Conservation (phyloP, 1,140 invertebrate genomes). For the Hypothenemus hampei region DNA sequence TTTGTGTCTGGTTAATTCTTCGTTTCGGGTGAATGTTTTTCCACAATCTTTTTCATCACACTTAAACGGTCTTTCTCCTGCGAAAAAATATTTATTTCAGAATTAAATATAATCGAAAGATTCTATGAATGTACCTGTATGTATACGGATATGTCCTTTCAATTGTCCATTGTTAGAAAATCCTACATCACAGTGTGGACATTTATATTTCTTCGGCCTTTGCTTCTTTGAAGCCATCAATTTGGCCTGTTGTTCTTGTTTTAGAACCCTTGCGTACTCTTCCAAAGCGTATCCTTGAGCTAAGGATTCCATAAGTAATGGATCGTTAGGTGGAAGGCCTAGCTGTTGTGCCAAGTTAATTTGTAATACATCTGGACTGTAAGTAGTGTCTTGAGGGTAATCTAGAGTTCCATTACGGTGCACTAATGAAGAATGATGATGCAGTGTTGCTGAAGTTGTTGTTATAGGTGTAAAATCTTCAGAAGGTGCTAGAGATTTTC, state of each 20-base stretch:
- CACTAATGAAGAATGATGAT: too few relatives aligned
- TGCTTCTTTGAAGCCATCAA: conserved; percentile 64
- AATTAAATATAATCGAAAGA: neutral
- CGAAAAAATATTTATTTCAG: conserved; percentile 30
- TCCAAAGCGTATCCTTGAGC: conserved; percentile 55
- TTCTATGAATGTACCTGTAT: conserved; percentile 63
- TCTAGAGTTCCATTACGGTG: too few relatives aligned
- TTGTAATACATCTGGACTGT: conserved; percentile 32
- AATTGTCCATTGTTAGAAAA: conserved; percentile 92
- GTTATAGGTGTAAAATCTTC: too few relatives aligned
- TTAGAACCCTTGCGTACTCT: conserved; percentile 60
- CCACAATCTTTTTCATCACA: conserved; percentile 79
- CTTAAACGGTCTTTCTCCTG: conserved; percentile 79
- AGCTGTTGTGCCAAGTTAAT: conserved; percentile 49
- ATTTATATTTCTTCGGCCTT: conserved; percentile 83
- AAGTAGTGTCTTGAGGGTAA: conserved; percentile 42
- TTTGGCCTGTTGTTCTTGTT: conserved; percentile 61
- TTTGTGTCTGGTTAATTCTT: conserved; percentile 86
- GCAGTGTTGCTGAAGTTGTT: too few relatives aligned
- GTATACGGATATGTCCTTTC: conserved; percentile 85
- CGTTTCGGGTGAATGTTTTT: conserved; percentile 88
- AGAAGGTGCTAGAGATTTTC: too few relatives aligned
- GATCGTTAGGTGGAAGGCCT: conserved; percentile 49
- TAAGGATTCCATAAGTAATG: conserved; percentile 49
- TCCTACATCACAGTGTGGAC: conserved; percentile 80